phyloP scores from a whole-genome alignment of 2,113 vertebrate species.

The Bolborhynchus lineola region DNA sequence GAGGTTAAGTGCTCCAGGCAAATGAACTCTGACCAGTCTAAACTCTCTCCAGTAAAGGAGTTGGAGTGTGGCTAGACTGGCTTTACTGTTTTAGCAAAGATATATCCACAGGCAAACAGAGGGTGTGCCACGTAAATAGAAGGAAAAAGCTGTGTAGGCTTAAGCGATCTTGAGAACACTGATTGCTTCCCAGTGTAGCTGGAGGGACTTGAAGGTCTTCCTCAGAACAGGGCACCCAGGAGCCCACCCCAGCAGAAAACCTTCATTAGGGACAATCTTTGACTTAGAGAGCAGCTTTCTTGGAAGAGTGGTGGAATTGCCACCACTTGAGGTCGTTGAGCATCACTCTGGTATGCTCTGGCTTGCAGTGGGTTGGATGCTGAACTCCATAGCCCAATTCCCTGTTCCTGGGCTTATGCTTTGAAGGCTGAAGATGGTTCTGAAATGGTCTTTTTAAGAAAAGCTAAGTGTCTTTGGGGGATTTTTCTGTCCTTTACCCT shows the following conservation, averaged over 20 bases:
- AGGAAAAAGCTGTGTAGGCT: background rate
- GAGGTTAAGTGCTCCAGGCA: background rate
- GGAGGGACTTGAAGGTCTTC: background rate
- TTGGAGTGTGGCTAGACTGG: background rate
- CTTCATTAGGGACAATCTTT: background rate
- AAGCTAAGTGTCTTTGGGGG: background rate
- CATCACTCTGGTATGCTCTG: background rate
- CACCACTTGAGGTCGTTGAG: background rate
- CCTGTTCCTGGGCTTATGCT: background rate
- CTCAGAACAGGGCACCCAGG: background rate
- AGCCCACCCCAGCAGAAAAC: background rate
- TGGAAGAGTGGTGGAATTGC: background rate
- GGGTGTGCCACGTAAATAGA: conserved; percentile 8
- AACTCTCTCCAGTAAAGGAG: background rate
- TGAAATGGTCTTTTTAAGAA: background rate
- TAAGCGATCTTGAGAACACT: background rate
- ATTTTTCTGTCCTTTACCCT: background rate
- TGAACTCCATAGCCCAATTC: fast-evolving
- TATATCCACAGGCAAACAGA: background rate
- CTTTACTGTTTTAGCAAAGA: background rate
- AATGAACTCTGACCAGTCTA: background rate
- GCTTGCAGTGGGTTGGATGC: background rate
- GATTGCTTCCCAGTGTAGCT: background rate
- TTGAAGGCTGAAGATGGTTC: background rate
- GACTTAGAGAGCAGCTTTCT: background rate